Base-by-base conservation (phyloP, 2,113 vertebrate genomes). In the Brachyhypopomus occidentalis region DNA sequence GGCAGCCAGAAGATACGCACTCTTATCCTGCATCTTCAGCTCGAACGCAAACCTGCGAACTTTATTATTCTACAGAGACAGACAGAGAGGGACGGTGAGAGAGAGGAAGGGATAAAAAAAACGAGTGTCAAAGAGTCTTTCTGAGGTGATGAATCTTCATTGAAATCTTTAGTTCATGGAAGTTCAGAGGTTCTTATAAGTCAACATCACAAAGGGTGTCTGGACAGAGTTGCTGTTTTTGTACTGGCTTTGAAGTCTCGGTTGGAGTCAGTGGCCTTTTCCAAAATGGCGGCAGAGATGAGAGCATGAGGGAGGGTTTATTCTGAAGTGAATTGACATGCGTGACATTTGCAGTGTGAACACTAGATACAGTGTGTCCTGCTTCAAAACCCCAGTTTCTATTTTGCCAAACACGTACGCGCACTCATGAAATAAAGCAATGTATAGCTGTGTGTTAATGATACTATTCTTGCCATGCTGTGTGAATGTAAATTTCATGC, bases 21-120 rank as follows among this genome's bases (percentile, higher is more conserved):
- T 98, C 91, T 99, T 98, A 88, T 99, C 97, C 87, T 99, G 98
- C 98, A 99, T 99, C 94, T 98, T 99, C 85, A 99, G 93, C 89
- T 99, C 98, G 71, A 99, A 99, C 0, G 97, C 97, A 83, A 97
- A 98, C 72, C 96, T 94, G 75, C 96, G 92, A 73, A 99, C 97
- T 89, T 96, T 97, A 89, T 94, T 98, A 90, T 98, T 99, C 98
- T 99, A 71, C 20, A 77, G 67, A 2, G 80, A n/a, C 74, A 20
- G 72, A 20, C 69, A 23, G 55, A 2, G 30, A 34, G 62, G 34
- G 72, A 77, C 64, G 56, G 14, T 64, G 36, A 74, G 5, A 41
- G 62, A 14, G 69, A 16, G 23, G 66, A 5, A 4, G 25, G 0
- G 12, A 64, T 25, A 62, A 0, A 62, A 9, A 62, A 7, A 3